Evolutionary conservation across 2,888 invertebrate species (phyloP).

Genomic region (Hirtodrosophila cameraria): DNA sequence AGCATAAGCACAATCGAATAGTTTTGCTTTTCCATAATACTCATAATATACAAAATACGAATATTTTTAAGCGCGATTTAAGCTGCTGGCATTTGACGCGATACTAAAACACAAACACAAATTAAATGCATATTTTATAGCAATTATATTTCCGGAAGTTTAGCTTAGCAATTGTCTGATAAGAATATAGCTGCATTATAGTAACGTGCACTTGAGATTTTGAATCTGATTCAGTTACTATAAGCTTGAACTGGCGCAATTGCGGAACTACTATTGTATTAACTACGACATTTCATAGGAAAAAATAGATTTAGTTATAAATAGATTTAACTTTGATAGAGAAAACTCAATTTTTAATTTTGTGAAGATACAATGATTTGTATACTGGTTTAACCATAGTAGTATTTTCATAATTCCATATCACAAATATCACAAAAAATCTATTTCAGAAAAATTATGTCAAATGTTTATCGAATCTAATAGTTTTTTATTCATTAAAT

Average conservation of each 20-base stretch:
- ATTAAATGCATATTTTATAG: slow-evolving; percentile 31
- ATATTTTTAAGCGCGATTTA: not conserved
- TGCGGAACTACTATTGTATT: slow-evolving; percentile 1
- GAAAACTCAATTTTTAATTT: too few species aligned
- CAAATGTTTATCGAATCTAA: too few species aligned
- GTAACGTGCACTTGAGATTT: slow-evolving; percentile 31
- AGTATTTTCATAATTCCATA: too few species aligned
- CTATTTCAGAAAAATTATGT: too few species aligned
- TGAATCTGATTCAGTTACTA: slow-evolving; percentile 2
- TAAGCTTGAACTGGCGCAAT: not conserved
- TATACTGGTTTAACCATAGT: too few species aligned
- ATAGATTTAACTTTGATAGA: too few species aligned
- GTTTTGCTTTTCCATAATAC: slow-evolving; percentile 20
- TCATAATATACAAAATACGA: not conserved
- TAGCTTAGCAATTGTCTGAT: slow-evolving; percentile 20
- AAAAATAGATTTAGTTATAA: too few species aligned
- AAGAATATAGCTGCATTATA: slow-evolving; percentile 19
- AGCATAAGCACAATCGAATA: slow-evolving; percentile 7
- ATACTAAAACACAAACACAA: slow-evolving; percentile 27
- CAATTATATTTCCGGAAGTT: slow-evolving; percentile 36
- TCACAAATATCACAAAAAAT: too few species aligned
- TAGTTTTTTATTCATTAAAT: too few species aligned
- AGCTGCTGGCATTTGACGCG: slow-evolving; percentile 1
- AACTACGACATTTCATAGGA: too few species aligned
- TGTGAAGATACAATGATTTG: too few species aligned